These are phyloP conservation scores for Coranthus polyacanthus DNA, from an alignment of 2,797 vertebrate genomes.

Conservation along the genomic window DNA sequence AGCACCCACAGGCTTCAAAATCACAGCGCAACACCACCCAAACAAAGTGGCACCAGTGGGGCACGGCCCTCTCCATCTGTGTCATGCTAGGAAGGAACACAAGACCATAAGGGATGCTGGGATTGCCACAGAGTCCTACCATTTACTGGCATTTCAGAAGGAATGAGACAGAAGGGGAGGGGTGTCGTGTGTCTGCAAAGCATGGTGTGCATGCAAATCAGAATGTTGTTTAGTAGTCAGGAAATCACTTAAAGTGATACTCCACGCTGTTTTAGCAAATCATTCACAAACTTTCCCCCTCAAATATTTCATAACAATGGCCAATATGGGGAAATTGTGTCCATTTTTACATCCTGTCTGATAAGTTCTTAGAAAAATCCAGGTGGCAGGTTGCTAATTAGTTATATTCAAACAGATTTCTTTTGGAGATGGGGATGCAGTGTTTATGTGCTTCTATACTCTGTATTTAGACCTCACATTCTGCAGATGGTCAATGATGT, in stretches of 20 bases:
- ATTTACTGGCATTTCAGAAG: conserved; percentile 51
- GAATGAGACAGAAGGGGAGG: background rate
- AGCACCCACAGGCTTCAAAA: conserved; percentile 59
- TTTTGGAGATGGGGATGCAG: too few species aligned
- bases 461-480: background rate
- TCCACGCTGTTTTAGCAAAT: conserved; percentile 24
- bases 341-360: background rate
- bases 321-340: background rate
- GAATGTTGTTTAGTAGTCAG: conserved; percentile 21
- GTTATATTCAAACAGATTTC: too few species aligned
- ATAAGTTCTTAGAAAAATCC: too few species aligned
- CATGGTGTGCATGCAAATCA: conserved; percentile 49
- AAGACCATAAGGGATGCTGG: conserved; percentile 56
- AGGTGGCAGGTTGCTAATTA: too few species aligned
- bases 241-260: conserved; percentile 17
- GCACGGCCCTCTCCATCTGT: conserved; percentile 54
- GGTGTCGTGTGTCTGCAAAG: background rate
- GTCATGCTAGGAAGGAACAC: conserved; percentile 53
- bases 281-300: conserved; percentile 3
- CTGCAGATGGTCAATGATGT: background rate
- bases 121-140: conserved; percentile 44
- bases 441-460: too few species aligned
- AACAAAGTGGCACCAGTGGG: conserved; percentile 58
- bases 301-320: background rate
- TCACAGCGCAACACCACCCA: conserved; percentile 55